phyloP scores from a whole-genome alignment of 1,140 invertebrate species.

The Leptoteleia sp. region DNA sequence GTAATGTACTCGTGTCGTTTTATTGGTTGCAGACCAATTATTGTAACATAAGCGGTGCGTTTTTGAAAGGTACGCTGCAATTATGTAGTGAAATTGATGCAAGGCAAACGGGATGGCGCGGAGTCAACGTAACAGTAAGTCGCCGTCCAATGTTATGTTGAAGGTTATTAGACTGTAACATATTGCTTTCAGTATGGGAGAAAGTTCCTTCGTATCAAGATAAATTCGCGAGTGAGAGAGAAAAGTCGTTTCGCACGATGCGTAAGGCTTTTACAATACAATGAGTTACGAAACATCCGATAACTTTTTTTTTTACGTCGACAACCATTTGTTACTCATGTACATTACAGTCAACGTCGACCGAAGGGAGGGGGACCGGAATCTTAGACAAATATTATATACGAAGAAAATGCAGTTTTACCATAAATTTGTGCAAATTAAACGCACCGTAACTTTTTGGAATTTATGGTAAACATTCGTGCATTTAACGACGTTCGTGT shows the following conservation, averaged over 20 bases:
- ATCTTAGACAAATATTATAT: no score
- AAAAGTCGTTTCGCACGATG: conserved; percentile 50
- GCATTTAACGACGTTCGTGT: no score
- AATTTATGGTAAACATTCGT: no score
- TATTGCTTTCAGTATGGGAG: conserved; percentile 63
- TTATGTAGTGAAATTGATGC: conserved; percentile 67
- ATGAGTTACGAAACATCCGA: conserved; percentile 39
- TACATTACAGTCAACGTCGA: no score
- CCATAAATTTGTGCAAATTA: no score
- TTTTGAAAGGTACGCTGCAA: conserved; percentile 49
- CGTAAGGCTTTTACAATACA: conserved; percentile 34
- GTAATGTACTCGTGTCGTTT: conserved; percentile 6
- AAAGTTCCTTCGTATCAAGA: conserved; percentile 60
- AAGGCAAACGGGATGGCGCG: conserved; percentile 30
- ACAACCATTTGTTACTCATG: no score
- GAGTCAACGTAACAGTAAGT: conserved; percentile 59
- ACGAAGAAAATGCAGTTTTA: no score
- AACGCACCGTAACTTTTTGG: no score
- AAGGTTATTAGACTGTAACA: conserved; percentile 68
- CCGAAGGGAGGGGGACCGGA: no score
- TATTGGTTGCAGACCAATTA: conserved; percentile 38
- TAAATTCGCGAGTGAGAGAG: conserved; percentile 45
- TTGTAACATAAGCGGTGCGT: conserved; percentile 25
- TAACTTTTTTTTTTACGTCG: conserved; percentile 27
- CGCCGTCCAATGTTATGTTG: conserved; percentile 59